Base-by-base conservation (phyloP, 2,888 invertebrate species). In the Icerya purchasi region DNA sequence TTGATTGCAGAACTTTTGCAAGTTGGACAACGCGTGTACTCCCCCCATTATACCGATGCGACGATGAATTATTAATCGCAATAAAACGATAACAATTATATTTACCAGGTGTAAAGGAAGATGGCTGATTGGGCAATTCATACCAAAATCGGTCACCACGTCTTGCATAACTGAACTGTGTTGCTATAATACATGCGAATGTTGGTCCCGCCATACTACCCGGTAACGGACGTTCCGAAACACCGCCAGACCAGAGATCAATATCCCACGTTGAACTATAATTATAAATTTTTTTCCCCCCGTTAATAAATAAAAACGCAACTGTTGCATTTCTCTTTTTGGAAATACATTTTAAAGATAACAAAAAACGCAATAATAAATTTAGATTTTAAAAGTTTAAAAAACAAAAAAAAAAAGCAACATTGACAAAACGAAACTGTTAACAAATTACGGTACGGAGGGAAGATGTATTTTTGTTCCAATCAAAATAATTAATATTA, bases 141-240 rank as follows among this genome's bases (percentile, higher is more conserved):
- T 88, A 93, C 92, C 92, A 94, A 72, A 92, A 93, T 71, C 93
- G 79, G 73, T 94, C 93, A 64, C 91, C 90, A 65, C 87, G 78
- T 70, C 90, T 79, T 1, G 88, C 79, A 69, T 89, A 87, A 67
- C 87, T 86, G 75, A 93, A 90, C 72, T 93, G 92, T 23, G 88
- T 87, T 22, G 90, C 93, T 67, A 94, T 90, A 63, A 94, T 77
- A 69, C 93, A 94, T 58, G 91, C 89, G 69, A 93, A 93, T 57
- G 91, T 90, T 1, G 93, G 92, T 58, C 94, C 93, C 62, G 93
- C 76, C 84, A 93, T 86, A 60, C 90, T 89, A 54, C 90, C 92
- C 3, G 89, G 87, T 59, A 92, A 76, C 2, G 92, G 87, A 62
- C 84, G 77, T 70, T 94, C 94, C 0, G 91, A 89, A 14, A 93